A percentile compares a stretch with the other conserved stretches of the same genome.
Evolutionary conservation across 2,797 vertebrate genomes (phyloP).

Genomic region (Ispidina lecontei): DNA sequence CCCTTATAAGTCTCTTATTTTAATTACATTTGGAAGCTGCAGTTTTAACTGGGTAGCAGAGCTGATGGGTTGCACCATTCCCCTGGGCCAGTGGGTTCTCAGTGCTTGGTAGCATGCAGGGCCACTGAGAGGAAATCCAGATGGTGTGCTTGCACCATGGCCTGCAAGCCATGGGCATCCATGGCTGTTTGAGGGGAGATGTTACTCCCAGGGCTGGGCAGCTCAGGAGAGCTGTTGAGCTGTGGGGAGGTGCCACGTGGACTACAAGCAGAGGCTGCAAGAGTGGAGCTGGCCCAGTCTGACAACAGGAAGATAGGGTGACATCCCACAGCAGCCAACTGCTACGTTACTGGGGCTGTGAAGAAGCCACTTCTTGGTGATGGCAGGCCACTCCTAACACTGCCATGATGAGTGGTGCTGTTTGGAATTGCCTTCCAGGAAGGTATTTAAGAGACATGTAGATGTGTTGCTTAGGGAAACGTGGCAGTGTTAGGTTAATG

Average conservation of each 20-base stretch:
- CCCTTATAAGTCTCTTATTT: background rate
- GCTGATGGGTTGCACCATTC: background rate
- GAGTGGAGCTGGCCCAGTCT: background rate
- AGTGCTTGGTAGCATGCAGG: background rate
- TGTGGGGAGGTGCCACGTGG: accelerated
- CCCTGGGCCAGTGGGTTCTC: background rate
- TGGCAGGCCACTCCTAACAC: accelerated
- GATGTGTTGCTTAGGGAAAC: background rate
- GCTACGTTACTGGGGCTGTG: background rate
- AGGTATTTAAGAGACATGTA: background rate
- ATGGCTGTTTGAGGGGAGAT: accelerated
- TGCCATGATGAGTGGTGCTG: accelerated
- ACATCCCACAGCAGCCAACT: background rate
- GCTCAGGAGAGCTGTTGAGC: background rate
- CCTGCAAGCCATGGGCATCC: accelerated
- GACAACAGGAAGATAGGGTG: background rate
- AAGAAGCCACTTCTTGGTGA: background rate
- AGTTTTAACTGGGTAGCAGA: background rate
- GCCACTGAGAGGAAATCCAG: background rate
- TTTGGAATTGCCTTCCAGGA: background rate
- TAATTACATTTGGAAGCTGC: slow-evolving; percentile 5
- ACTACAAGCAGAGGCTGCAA: background rate
- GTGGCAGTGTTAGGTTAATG: background rate
- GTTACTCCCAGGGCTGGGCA: background rate
- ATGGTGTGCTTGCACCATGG: background rate